Percentiles rank a stretch among this genome's conserved stretches.
phyloP scores from a whole-genome alignment of 2,113 vertebrate genomes.

The Notothenia rossii region DNA sequence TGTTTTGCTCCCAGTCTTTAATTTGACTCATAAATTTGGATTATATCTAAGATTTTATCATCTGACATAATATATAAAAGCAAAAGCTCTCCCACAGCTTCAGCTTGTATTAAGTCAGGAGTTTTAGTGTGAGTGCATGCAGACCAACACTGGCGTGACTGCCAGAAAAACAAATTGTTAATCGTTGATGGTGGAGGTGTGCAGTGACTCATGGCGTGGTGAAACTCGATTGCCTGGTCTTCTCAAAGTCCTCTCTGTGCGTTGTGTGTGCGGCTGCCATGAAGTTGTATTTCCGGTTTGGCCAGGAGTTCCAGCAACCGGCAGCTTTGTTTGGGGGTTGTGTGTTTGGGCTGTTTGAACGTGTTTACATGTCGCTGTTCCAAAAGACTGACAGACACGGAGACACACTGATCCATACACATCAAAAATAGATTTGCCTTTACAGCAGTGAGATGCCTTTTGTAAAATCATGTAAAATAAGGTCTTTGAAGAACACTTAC shows the following conservation, averaged over 20 bases:
- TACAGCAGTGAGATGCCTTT: constrained; percentile 17
- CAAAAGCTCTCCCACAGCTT: constrained; percentile 24
- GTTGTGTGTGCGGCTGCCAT: constrained; percentile 8
- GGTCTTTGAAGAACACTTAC: neutral
- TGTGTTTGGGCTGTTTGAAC: constrained; percentile 57
- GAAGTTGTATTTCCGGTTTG: constrained; percentile 78
- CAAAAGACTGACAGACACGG: constrained; percentile 10
- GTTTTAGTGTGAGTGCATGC: neutral
- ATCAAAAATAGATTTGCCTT: constrained; percentile 12
- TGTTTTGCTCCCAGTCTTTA: neutral
- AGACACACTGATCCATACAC: neutral
- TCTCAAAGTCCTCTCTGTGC: constrained; percentile 38
- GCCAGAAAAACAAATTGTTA: neutral
- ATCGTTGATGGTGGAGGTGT: constrained; percentile 34
- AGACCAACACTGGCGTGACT: constrained; percentile 20
- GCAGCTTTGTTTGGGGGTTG: constrained; percentile 57
- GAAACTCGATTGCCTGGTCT: constrained; percentile 71
- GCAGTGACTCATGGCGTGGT: constrained; percentile 53
- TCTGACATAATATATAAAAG: constrained; percentile 12
- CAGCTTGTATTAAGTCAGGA: constrained; percentile 25
- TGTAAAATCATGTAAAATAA: neutral
- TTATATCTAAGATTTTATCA: neutral
- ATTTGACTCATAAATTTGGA: neutral
- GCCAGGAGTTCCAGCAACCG: constrained; percentile 54
- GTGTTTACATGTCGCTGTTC: constrained; percentile 51